A percentile compares a stretch with the other conserved stretches of the same genome.
These are phyloP conservation scores for Brachionus koreanus DNA, from an alignment of 1,140 invertebrate species.

Conservation along the genomic window DNA sequence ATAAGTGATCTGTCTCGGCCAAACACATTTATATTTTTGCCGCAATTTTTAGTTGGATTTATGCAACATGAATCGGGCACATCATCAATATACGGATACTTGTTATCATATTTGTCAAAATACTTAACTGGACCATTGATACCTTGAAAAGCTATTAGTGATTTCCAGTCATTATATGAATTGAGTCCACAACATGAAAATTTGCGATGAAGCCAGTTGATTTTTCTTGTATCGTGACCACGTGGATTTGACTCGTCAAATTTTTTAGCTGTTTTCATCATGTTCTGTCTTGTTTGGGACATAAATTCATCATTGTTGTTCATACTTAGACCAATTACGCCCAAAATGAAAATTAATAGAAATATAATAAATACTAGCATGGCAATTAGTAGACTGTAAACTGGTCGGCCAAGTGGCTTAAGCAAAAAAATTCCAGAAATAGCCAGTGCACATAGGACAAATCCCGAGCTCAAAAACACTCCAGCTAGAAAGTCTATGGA, in stretches of 20 bases:
- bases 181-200: conserved; percentile 29
- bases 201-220: conserved; percentile 13
- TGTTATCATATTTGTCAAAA: conserved; percentile 8
- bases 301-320: conserved; percentile 11
- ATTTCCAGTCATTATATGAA: conserved; percentile 39
- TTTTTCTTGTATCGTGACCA: conserved; percentile 19
- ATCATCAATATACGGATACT: conserved; percentile 40
- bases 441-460: neutral
- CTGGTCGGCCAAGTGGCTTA: neutral
- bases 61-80: conserved; percentile 40
- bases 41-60: neutral
- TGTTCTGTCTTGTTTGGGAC: neutral
- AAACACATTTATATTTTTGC: conserved; percentile 42
- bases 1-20: neutral
- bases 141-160: neutral
- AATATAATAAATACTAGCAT: conserved; percentile 10
- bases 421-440: neutral
- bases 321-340: conserved; percentile 37
- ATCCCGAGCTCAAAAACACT: neutral
- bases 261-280: neutral
- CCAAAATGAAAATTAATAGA: conserved; percentile 29
- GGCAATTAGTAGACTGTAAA: neutral
- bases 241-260: conserved; percentile 26
- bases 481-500: conserved; percentile 33
- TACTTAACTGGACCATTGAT: conserved; percentile 23